These are phyloP conservation scores for Leucosticte australis DNA, from an alignment of 2,113 vertebrate genomes.

Conservation along the genomic window DNA sequence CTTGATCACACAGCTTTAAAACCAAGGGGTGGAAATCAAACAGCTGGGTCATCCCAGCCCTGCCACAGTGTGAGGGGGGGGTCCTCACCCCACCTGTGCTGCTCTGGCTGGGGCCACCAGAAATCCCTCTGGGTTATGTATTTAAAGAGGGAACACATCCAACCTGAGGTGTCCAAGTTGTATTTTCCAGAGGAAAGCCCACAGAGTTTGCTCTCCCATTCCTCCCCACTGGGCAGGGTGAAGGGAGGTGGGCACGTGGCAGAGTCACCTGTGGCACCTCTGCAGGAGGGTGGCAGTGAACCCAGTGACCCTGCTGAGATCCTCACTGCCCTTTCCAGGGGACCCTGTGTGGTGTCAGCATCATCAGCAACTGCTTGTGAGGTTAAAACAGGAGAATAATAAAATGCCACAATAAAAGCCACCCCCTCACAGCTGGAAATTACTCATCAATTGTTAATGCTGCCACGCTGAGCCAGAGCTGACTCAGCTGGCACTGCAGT, in stretches of 20 bases:
- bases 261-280: not conserved
- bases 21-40: not conserved
- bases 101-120: not conserved
- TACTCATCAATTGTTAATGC: conserved; percentile 74
- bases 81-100: not conserved
- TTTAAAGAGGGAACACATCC: not conserved
- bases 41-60: not conserved
- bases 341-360: not conserved
- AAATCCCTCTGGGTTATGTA: not conserved
- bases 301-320: not conserved
- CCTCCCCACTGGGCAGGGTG: not conserved
- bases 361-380: conserved; percentile 51
- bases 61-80: not conserved
- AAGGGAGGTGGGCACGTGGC: not conserved
- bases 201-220: not conserved
- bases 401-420: conserved; percentile 28
- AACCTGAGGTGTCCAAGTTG: not conserved
- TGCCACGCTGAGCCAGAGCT: conserved; percentile 51
- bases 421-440: conserved; percentile 76
- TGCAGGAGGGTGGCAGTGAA: not conserved
- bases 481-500: conserved; percentile 69
- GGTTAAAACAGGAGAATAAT: conserved; percentile 52
- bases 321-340: not conserved
- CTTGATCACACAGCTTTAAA: not conserved
- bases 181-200: not conserved